Conservation (phyloP, 2,797 vertebrate genomes). For the Lagorchestes hirsutus region DNA sequence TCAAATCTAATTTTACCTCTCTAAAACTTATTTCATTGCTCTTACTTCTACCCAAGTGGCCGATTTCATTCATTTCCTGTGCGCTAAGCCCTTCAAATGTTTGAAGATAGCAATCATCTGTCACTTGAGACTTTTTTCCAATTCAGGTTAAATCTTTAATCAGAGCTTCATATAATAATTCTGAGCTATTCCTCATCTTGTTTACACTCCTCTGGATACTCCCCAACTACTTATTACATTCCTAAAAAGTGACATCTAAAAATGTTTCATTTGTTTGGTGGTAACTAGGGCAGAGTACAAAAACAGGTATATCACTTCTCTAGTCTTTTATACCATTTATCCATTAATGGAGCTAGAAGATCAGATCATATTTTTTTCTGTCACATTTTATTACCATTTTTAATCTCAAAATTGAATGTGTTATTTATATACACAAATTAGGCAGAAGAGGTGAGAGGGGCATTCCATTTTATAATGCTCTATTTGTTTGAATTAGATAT, state of each 20-base stretch:
- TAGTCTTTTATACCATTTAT: neutral
- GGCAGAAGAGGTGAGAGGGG: rapidly evolving
- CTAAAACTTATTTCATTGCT: neutral
- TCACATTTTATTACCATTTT: neutral
- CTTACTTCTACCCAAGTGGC: neutral
- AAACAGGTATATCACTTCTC: neutral
- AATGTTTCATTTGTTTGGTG: neutral
- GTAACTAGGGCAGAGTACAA: neutral
- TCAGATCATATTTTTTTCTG: neutral
- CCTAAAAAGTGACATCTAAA: neutral
- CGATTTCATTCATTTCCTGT: neutral
- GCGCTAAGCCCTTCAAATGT: neutral
- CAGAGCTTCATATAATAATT: neutral
- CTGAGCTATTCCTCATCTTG: neutral
- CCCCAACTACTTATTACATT: neutral
- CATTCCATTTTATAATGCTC: neutral
- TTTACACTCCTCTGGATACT: neutral
- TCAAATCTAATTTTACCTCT: neutral
- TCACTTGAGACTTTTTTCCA: neutral
- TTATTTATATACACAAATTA: neutral
- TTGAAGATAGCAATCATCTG: neutral
- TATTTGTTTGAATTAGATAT: neutral
- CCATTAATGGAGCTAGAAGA: neutral
- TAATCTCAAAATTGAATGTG: neutral
- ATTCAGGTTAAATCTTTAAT: neutral